Evolutionary conservation across 2,113 vertebrate genomes (phyloP), one percentile per base, ranked within the genome.

Genomic region (Lampris megalopsis): DNA sequence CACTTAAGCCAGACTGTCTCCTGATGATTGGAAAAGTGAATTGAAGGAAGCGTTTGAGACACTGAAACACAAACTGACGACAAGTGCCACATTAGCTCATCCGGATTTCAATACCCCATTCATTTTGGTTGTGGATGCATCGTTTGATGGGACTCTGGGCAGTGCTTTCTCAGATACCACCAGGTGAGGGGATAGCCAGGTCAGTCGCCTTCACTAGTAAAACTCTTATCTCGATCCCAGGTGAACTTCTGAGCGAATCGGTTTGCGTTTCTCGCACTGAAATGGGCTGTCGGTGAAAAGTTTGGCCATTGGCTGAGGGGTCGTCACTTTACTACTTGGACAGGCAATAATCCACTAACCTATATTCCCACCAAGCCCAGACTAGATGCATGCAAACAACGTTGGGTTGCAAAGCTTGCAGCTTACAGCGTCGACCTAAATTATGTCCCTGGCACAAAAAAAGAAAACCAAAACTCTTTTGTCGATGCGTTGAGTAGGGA

Each of bases 211-310:
- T 61, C 2, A 9, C 48, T 3, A 68, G 73, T 6, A 62, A 62
- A 24, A 35, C 58, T 7, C 57, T 72, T 49, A n/a, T 62, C 57
- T 52, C 47, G 42, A 3, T 61, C 47, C 38, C 69, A 72, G 37
- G 11, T 10, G 2, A 72, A 72, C 9, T 72, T 62, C 35, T 58
- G 57, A 1, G 59, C 70, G 8, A 45, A 72, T 9, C n/a, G 70
- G 45, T 47, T 72, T 3, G 54, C 57, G 24, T 70, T 70, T 59
- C 47, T 70, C 13, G 40, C 37, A 6, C 53, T n/a, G n/a, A n/a
- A n/a, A n/a, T n/a, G n/a, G n/a, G n/a, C n/a, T n/a, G n/a, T n/a
- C n/a, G n/a, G n/a, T n/a, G n/a, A n/a, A n/a, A n/a, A n/a, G n/a
- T n/a, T n/a, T n/a, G n/a, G n/a, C n/a, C n/a, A n/a, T n/a, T n/a